Conservation (phyloP, 2,113 vertebrate genomes). For the Sapayoa aenigma region DNA sequence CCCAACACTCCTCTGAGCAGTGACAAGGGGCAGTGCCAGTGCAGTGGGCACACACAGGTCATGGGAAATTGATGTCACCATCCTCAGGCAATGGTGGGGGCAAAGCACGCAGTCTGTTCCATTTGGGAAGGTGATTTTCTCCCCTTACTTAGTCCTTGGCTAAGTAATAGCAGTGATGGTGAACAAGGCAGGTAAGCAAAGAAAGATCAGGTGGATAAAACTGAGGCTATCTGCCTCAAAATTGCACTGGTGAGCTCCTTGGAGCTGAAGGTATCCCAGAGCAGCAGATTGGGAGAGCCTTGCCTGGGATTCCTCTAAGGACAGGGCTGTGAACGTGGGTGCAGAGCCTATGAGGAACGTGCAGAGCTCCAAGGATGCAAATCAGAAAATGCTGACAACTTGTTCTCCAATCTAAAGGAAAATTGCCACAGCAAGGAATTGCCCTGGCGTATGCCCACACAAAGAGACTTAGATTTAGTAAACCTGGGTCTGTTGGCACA, state of each 20-base stretch:
- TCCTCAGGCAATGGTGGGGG: background rate
- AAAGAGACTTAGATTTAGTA: background rate
- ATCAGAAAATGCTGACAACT: background rate
- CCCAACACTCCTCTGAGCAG: background rate
- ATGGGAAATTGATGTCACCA: background rate
- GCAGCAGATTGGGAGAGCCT: background rate
- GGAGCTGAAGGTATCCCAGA: background rate
- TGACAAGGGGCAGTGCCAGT: background rate
- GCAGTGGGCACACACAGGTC: fast-evolving
- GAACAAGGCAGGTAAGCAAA: background rate
- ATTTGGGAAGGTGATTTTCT: background rate
- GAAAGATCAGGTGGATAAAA: background rate
- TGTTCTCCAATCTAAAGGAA: background rate
- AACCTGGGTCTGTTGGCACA: background rate
- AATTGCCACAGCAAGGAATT: background rate
- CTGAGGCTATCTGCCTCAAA: background rate
- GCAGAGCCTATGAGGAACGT: background rate
- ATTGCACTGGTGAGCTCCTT: background rate
- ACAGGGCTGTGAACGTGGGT: background rate
- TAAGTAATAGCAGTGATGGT: background rate
- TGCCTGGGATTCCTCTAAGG: background rate
- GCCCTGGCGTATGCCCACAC: background rate
- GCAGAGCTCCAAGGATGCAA: background rate
- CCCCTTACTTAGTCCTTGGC: background rate
- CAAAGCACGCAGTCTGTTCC: background rate